A percentile compares a stretch with the other conserved stretches of the same genome.
These are phyloP conservation scores for Pinna nobilis DNA, from an alignment of 1,140 invertebrate genomes.

Conservation along the genomic window DNA sequence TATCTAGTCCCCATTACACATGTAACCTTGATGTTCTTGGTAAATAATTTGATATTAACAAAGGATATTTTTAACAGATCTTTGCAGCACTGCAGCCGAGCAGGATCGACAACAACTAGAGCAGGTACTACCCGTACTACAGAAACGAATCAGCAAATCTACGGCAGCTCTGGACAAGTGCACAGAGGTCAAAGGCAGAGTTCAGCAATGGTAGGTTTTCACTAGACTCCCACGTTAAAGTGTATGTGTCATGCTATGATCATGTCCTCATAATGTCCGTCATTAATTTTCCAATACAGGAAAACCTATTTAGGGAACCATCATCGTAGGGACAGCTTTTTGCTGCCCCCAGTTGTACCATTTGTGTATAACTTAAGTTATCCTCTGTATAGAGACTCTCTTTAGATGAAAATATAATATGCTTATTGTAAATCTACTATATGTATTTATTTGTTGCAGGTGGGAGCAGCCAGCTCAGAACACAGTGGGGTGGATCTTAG, in stretches of 20 bases:
- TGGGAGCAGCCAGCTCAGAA: conserved; percentile 40
- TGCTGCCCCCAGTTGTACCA: no score
- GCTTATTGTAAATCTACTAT: not conserved
- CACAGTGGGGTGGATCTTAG: conserved; percentile 30
- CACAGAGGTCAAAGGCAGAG: not conserved
- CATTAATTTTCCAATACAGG: no score
- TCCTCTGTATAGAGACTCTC: not conserved
- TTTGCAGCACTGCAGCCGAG: not conserved
- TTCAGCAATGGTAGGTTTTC: not conserved
- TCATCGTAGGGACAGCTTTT: not conserved
- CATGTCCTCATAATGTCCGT: no score
- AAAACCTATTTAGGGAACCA: no score
- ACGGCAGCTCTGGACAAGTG: not conserved
- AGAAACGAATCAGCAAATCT: not conserved
- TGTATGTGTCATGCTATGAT: no score
- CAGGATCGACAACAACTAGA: not conserved
- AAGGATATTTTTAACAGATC: not conserved
- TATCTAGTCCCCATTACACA: no score
- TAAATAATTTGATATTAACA: no score
- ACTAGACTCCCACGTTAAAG: no score
- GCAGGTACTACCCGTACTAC: not conserved
- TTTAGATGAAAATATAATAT: not conserved
- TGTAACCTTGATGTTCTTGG: no score
- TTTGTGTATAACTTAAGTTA: not conserved
- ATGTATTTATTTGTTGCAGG: conserved; percentile 10